Evolutionary conservation across 2,113 vertebrate species (phyloP), one percentile per base, ranked within the genome.

Genomic region (Tychaedon coryphoeus): DNA sequence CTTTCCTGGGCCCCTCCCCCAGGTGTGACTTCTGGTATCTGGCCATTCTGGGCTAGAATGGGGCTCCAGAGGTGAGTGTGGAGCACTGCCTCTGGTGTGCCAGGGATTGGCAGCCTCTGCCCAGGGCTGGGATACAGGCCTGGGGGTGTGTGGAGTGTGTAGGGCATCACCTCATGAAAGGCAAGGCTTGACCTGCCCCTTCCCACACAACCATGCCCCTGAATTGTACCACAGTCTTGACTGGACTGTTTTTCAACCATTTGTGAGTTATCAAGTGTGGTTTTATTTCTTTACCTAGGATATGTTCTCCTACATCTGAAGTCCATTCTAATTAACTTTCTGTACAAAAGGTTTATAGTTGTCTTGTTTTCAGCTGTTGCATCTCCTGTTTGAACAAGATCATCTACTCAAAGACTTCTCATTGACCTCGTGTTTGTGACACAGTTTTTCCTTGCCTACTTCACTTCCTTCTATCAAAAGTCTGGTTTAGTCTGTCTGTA

Each of bases 171-270:
- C 16, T 42, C 16, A 25, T 15, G 8, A 8, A 58, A 66, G 16
- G 25, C 34, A 42, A 66, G 34, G 43, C 24, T 16, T 0, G 0
- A 42, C 13, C 13, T 13, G 2, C 19, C 31, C 10, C 34, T 42
- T 75, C 60, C 19, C 19, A n/a, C 10, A 24, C 38, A 19, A 19
- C 7, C 1, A 1, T 5, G 1, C 0, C 0, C 42, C 70, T 65
- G 61, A 42, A 75, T 31, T 50, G 19, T 75, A 48, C 17, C 26
- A 22, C 1, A 1, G 48, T 58, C 61, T 88, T 54, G 42, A 40
- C 1, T 48, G 47, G 33, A 22, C 26, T 47, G 26, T 11, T 72
- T 12, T 10, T 71, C 26, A 47, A 6, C 33, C 25, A 38, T 51
- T 62, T 60, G 15, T 24, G 28, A 72, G 47, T 62, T 74, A 12